phyloP scores from a whole-genome alignment of 2,888 invertebrate genomes.

The Lysandra bellargus region DNA sequence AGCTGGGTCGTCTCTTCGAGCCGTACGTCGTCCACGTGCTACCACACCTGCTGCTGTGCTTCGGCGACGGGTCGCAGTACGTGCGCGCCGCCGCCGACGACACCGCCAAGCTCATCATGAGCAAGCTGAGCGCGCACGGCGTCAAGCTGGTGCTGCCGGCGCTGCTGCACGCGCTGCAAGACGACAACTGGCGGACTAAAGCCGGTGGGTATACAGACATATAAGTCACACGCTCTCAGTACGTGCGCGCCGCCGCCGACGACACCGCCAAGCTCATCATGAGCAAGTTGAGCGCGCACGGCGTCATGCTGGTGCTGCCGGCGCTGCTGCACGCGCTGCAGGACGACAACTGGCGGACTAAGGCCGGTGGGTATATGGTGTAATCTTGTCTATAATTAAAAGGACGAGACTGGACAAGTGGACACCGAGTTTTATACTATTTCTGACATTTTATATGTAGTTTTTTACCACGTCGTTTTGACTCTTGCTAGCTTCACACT shows the following conservation, averaged over 20 bases:
- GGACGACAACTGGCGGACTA: slow-evolving; percentile 99
- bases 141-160: slow-evolving; percentile 98
- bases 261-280: slow-evolving; percentile 97
- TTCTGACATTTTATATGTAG: too few relatives aligned
- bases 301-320: slow-evolving; percentile 98
- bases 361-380: slow-evolving; percentile 83
- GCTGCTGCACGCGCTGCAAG: slow-evolving; percentile 94
- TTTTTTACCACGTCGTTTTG: too few relatives aligned
- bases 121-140: slow-evolving; percentile 96
- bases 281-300: slow-evolving; percentile 97
- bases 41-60: slow-evolving; percentile 95
- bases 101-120: slow-evolving; percentile 97
- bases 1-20: slow-evolving; percentile 97
- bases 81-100: slow-evolving; percentile 98
- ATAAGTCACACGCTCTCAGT: slow-evolving; percentile 82
- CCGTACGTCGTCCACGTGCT: slow-evolving; percentile 99
- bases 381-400: background rate
- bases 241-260: slow-evolving; percentile 97
- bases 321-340: slow-evolving; percentile 95
- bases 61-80: slow-evolving; percentile 97
- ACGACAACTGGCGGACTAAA: slow-evolving; percentile 99
- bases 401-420: too few relatives aligned
- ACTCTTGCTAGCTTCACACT: too few relatives aligned
- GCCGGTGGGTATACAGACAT: slow-evolving; percentile 80
- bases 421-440: too few relatives aligned